A percentile compares a stretch with the other conserved stretches of the same genome.
These are phyloP conservation scores for Drosophila quadrilineata DNA, from an alignment of 1,140 invertebrate species.

Conservation along the genomic window DNA sequence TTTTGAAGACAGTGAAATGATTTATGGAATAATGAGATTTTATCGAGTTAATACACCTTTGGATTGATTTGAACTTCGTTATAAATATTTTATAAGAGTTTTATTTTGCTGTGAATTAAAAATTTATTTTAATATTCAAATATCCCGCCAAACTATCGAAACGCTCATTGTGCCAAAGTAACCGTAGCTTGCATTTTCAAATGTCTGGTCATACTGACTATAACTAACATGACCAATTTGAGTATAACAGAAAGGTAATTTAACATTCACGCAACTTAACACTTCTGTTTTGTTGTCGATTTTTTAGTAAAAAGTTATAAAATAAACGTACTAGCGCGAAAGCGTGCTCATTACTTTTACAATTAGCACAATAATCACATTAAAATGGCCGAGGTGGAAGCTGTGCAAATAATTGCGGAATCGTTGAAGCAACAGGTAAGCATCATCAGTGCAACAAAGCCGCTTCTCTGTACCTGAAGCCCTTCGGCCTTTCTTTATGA, in stretches of 20 bases:
- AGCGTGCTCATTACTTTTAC: constrained; percentile 30
- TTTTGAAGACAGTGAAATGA: no score
- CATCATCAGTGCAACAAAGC: background rate
- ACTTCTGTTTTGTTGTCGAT: constrained; percentile 30
- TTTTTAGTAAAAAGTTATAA: constrained; percentile 31
- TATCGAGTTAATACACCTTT: no score
- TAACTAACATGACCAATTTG: constrained; percentile 9
- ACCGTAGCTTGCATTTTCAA: background rate
- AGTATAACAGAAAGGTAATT: constrained; percentile 6
- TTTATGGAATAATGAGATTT: no score
- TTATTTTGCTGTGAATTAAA: no score
- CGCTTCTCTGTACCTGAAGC: background rate
- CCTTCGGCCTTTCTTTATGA: constrained; percentile 12
- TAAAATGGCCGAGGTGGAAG: constrained; percentile 85
- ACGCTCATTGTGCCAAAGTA: background rate
- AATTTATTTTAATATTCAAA: no score
- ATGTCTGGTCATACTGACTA: background rate
- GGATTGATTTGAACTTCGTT: no score
- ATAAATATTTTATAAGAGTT: no score
- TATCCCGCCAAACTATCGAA: background rate
- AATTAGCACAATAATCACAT: constrained; percentile 44
- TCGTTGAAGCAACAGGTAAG: constrained; percentile 89
- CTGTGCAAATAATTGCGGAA: constrained; percentile 89
- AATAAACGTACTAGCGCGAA: constrained; percentile 39
- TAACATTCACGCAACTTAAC: constrained; percentile 21